These are phyloP conservation scores for Phoxinus phoxinus DNA, from an alignment of 2,113 vertebrate species.

Conservation along the genomic window DNA sequence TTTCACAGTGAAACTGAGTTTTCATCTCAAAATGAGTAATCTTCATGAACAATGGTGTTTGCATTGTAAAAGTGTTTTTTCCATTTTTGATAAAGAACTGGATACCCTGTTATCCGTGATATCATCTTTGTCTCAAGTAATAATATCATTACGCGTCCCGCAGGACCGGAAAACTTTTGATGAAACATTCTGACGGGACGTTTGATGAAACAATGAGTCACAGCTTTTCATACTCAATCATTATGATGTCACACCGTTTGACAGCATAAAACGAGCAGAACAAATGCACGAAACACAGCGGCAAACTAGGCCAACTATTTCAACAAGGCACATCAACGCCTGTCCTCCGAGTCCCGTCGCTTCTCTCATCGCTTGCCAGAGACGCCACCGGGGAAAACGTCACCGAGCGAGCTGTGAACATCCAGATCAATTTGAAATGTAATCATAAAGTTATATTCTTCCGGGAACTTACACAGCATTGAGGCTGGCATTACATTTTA, in stretches of 20 bases:
- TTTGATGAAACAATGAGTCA: not conserved
- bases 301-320: slow-evolving; percentile 34
- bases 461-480: slow-evolving; percentile 52
- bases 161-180: not conserved
- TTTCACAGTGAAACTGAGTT: not conserved
- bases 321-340: not conserved
- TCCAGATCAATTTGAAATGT: slow-evolving; percentile 54
- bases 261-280: not conserved
- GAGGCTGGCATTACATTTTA: slow-evolving; percentile 54
- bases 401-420: slow-evolving; percentile 6
- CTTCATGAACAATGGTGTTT: not conserved
- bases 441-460: slow-evolving; percentile 55
- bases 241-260: slow-evolving; percentile 23
- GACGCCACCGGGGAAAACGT: slow-evolving; percentile 4
- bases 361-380: slow-evolving; percentile 41
- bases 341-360: slow-evolving; percentile 2
- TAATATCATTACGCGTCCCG: not conserved
- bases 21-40: not conserved
- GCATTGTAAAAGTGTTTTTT: not conserved
- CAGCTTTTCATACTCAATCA: not conserved
- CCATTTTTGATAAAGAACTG: not conserved
- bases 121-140: not conserved
- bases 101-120: not conserved
- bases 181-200: no score
- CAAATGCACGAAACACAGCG: not conserved